Evolutionary conservation across 2,888 invertebrate species (phyloP), one percentile per base, ranked within the genome.

Genomic region (Leptogaster cylindrica): DNA sequence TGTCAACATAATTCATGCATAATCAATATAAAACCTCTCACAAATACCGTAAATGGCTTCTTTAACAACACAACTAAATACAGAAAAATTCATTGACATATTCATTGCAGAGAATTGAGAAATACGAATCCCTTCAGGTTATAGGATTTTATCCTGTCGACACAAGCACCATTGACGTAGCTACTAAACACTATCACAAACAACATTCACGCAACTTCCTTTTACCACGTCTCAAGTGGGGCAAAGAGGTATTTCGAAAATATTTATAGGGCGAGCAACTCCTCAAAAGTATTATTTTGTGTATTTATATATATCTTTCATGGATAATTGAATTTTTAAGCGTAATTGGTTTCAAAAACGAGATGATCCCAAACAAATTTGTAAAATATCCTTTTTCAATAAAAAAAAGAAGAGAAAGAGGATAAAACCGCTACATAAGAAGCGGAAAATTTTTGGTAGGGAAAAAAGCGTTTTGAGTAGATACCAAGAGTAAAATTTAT

Each of bases 41-140:
- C 20, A 39, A 55, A 55, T 39, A 16, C 55, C 55, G 36, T 55
- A 55, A 55, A 55, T 55, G 36, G 55, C n/a, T 55, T 39, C 55
- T 39, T 55, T 55, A 55, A 55, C 55, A 55, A 39, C 36, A 36
- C 39, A 55, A 55, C 55, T 55, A 55, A 55, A 55, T 55, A 55
- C 36, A 23, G 36, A 55, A 16, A 25, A 33, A 55, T n/a, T 33
- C 23, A 55, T 55, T 55, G 55, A 55, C 39, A 20, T 36, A 55
- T 55, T 55, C 55, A 55, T 55, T 55, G 55, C n/a, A 46, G 20
- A 10, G 46, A 46, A 20, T 33, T 33, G 36, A 16, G 36, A 55
- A 20, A 55, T 55, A 36, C 55, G 55, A 39, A 23, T 36, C 55
- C 20, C 55, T 55, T n/a, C n/a, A 39, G 55, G 55, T 55, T 55